A percentile compares a stretch with the other conserved stretches of the same genome.
Evolutionary conservation across 2,888 invertebrate genomes (phyloP).

Genomic region (Agrilus cyanescens): DNA sequence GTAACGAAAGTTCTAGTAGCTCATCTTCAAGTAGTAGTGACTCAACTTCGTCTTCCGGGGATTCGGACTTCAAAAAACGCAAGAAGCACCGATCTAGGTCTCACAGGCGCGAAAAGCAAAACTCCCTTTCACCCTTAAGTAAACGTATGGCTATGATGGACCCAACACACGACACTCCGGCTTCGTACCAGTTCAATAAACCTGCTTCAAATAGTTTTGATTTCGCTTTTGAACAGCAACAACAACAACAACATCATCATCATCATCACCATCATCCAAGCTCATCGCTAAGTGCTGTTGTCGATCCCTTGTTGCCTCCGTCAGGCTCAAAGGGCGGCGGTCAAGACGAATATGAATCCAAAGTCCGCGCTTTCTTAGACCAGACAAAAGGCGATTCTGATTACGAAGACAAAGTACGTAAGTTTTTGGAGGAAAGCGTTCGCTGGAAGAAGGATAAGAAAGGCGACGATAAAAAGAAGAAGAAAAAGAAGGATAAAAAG

Average conservation of each 20-base stretch:
- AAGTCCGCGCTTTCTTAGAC: constrained; percentile 57
- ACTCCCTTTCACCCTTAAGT: constrained; percentile 69
- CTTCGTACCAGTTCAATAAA: constrained; percentile 59
- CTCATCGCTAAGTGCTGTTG: too few relatives aligned
- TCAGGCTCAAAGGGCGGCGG: constrained; percentile 36
- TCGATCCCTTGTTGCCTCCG: constrained; percentile 13
- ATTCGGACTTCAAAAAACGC: constrained; percentile 40
- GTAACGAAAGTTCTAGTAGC: constrained; percentile 47
- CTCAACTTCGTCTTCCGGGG: constrained; percentile 56
- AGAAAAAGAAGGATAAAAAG: constrained; percentile 42
- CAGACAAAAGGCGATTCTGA: constrained; percentile 71
- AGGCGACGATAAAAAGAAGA: constrained; percentile 52
- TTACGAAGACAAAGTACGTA: constrained; percentile 76
- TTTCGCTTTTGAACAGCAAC: constrained; percentile 39
- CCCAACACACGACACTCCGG: constrained; percentile 39
- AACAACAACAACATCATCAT: constrained; percentile 17
- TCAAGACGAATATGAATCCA: constrained; percentile 53
- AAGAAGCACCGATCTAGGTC: constrained; percentile 48
- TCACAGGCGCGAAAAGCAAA: constrained; percentile 47
- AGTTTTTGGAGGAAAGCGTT: constrained; percentile 70
- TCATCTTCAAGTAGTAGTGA: constrained; percentile 41
- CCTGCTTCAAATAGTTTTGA: constrained; percentile 44
- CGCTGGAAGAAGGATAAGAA: constrained; percentile 65
- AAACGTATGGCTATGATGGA: constrained; percentile 70
- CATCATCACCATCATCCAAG: too few relatives aligned